phyloP scores from a whole-genome alignment of 1,140 invertebrate species.

The Stegodyphus mimosarum region DNA sequence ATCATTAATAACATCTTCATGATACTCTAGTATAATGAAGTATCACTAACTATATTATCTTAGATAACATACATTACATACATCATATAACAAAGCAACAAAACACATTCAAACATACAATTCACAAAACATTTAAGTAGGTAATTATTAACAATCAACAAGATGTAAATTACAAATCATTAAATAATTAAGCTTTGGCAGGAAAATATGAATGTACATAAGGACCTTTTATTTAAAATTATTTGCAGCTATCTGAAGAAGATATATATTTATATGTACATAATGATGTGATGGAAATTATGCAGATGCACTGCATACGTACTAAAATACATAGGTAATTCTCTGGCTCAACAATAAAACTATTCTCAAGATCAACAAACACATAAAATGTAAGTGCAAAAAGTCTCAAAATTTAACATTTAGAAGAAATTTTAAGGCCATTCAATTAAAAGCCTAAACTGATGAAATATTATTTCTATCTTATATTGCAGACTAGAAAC shows the following conservation, averaged over 20 bases:
- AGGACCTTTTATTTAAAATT: slow-evolving; percentile 25
- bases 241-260: slow-evolving; percentile 8
- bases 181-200: slow-evolving; percentile 45
- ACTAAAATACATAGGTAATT: slow-evolving; percentile 58
- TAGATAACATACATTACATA: background rate
- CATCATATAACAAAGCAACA: no score
- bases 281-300: slow-evolving; percentile 35
- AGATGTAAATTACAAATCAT: slow-evolving; percentile 22
- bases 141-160: slow-evolving; percentile 49
- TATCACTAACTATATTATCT: background rate
- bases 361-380: slow-evolving; percentile 50
- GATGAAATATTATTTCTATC: slow-evolving; percentile 1
- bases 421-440: slow-evolving; percentile 34
- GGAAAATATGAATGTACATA: slow-evolving; percentile 38
- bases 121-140: slow-evolving; percentile 3
- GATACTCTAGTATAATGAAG: background rate
- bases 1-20: background rate
- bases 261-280: slow-evolving; percentile 10
- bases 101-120: no score
- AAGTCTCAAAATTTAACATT: slow-evolving; percentile 16
- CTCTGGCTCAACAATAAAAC: slow-evolving; percentile 54
- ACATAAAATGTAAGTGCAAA: slow-evolving; percentile 38
- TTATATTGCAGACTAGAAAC: slow-evolving; percentile 39
- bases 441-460: slow-evolving; percentile 31
- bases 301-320: slow-evolving; percentile 10